Conservation (phyloP, 2,888 invertebrate genomes). For the Anodontia alba region DNA sequence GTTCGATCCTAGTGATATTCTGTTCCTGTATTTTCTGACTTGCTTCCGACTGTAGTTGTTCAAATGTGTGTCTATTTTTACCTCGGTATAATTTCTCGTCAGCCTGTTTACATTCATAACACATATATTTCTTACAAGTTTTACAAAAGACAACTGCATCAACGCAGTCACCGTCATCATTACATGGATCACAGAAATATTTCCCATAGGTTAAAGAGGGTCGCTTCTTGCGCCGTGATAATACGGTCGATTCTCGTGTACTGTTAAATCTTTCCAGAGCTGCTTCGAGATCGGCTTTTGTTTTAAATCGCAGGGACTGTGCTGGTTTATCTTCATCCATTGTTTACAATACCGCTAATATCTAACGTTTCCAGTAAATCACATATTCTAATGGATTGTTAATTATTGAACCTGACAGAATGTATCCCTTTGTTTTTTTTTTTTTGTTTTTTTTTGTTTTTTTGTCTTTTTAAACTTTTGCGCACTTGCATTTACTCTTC, state of each 20-base stretch:
- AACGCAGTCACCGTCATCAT: neutral
- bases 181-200: neutral
- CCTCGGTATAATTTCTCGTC: conserved; percentile 1
- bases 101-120: neutral
- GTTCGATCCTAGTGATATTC: too few species aligned
- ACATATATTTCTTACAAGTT: neutral
- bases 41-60: neutral
- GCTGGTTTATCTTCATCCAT: neutral
- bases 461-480: too few species aligned
- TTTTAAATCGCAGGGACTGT: neutral
- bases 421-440: too few species aligned
- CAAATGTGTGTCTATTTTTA: neutral
- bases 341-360: too few species aligned
- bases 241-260: neutral
- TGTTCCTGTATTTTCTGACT: neutral
- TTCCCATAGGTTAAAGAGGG: neutral
- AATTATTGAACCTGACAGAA: too few species aligned
- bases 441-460: too few species aligned
- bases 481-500: too few species aligned
- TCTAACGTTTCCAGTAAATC: too few species aligned
- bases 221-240: neutral
- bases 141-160: neutral
- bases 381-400: too few species aligned
- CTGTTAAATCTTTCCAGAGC: neutral
- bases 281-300: neutral